Base-by-base conservation (phyloP, 2,113 vertebrate species). In the Eulacestoma nigropectus region DNA sequence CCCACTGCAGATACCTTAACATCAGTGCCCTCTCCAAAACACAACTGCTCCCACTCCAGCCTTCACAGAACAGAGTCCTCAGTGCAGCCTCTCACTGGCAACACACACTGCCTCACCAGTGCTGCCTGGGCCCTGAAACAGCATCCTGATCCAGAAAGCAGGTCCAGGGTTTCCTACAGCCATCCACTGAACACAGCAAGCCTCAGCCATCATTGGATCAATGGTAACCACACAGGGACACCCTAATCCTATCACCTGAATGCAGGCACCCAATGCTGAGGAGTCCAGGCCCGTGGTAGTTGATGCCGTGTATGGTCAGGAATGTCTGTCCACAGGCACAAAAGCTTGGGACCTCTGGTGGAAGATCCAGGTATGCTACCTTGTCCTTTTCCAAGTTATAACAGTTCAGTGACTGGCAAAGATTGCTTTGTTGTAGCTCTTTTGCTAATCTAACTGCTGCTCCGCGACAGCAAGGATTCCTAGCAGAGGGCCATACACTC, bases 251-350 rank as follows among this genome's bases (percentile, higher is more conserved):
- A 4, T 9, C 56, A n/a, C 19, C n/a, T 44, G n/a, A 12, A 11
- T 1, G 10, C 56, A 82, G 39, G 37, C 25, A 39, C 23, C 1
- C 50, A 57, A 2, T 0, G 4, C 41, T 8, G 0, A 62, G 29
- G 16, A 56, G 21, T 6, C 44, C 60, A 35, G 6, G 5, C 4
- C 69, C 5, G 0, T 4, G 6, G 25, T 1, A 74, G 11, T 3
- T 14, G 33, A 50, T 33, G 46, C 4, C 33, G 50, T 20, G 2
- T 12, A 7, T 1, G 35, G 39, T 29, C 47, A 79, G 47, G 30
- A 79, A 59, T 6, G 17, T 44, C 47, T 21, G 42, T 27, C 39
- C 44, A 33, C 20, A 41, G 32, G 30, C 56, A 63, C 11, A 8
- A 50, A 18, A 55, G 42, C 42, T 30, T 42, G 23, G 20, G 37